Base-by-base conservation (phyloP, 2,113 vertebrate genomes). In the Psittacula cyanocephala region DNA sequence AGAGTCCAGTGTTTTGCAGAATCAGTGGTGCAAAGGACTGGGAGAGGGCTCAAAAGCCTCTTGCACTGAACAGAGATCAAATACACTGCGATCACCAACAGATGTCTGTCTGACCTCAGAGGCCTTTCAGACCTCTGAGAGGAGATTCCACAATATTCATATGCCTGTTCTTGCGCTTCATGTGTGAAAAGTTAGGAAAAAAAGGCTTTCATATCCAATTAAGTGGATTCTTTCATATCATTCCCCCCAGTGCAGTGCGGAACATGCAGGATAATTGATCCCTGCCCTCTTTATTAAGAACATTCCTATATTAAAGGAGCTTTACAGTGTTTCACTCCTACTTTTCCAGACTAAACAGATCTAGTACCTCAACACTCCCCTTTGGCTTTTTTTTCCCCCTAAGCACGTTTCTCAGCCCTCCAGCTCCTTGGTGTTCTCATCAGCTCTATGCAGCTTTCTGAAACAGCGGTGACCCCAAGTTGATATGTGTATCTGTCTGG, bases 311-410 rank as follows among this genome's bases (percentile, higher is more conserved):
- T 59, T 90, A 41, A 81, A 94, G 77, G 37, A 27, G 67, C 52
- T 89, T 88, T 91, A 95, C 88, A 85, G 20, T 57, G 70, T 89
- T 95, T 94, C 92, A 83, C 53, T 81, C 50, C 65, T 91, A 49
- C 60, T 92, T 94, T 88, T 78, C 63, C 83, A 95, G 95, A 86
- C 79, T 88, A 95, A 97, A 88, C 68, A 96, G 78, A 88, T 53
- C 70, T 68, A 79, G 39, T 93, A 86, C 81, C 53, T 94, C 59
- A 65, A 0, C 5, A 3, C 50, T 91, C 85, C 71, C 59, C 49
- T 87, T 69, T 46, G 65, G n/a, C n/a, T 9, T 23, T 63, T 72
- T 63, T 85, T 70, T 7, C 5, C 4, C 57, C 47, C 50, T 33
- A 24, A 43, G 49, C 13, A 6, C 33, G 17, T 70, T 93, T 87